Evolutionary conservation across 1,140 invertebrate species (phyloP), one percentile per base, ranked within the genome.

Genomic region (Ostrea edulis): DNA sequence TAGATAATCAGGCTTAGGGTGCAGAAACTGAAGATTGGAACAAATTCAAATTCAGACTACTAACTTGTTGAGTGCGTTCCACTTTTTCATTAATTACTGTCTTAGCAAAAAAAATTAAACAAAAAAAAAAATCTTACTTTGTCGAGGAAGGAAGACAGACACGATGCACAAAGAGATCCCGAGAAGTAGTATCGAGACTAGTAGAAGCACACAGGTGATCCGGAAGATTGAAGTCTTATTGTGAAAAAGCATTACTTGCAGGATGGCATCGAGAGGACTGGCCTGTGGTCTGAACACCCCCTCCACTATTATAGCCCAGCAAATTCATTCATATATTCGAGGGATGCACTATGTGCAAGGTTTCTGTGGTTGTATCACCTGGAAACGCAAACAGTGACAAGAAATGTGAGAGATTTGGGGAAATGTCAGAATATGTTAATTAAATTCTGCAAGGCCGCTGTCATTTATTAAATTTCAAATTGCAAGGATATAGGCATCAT

Each of bases 311-410:
- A 62, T 62, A 62, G 5, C 55, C 55, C 55, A 20, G 17, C 12
- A 62, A 62, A 62, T 62, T 62, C 55, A 62, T 62, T 62, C 55
- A 62, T 62, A 55, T 55, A 62, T 62, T 62, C 55, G 8, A 20
- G 14, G 20, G 17, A 62, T 62, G 55, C 55, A 62, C 7, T n/a
- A 2, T n/a, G 17, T 62, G 55, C 17, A 62, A 62, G 55, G 55
- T 3, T 7, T 62, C 17, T 62, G 17, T 5, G 55, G n/a, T 62
- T 62, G 20, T 44, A 44, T 44, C 1, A 44, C 35, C 1, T 44
- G 35, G 5, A 44, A 44, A 44, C 35, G 2, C 5, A 44, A 44
- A 44, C 5, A 5, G 35, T 20, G 55, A 20, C 17, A 62, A 62
- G 5, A 62, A 62, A 62, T 17, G n/a, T 62, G 2, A n/a, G 2